Base-by-base conservation (phyloP, 2,888 invertebrate species). In the Ceramica pisi region DNA sequence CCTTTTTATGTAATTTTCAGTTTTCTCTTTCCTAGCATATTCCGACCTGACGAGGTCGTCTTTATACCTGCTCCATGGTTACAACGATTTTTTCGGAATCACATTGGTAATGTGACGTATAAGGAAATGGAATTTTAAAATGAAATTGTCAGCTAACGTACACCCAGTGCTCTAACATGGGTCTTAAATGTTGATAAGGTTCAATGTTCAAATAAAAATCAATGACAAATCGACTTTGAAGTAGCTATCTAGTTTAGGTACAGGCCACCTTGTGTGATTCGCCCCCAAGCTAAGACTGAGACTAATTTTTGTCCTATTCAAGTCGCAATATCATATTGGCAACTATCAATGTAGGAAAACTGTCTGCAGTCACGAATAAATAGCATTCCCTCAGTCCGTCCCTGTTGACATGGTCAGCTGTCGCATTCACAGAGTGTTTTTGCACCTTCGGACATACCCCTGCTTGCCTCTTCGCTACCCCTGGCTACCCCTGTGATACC, bases 361-460 rank as follows among this genome's bases (percentile, higher is more conserved):
- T 55, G n/a, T 50, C 26, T 19, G n/a, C 16, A 50, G 19, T n/a
- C 44, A 67, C 16, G 2, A 44, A 56, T 44, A 65, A 69, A 68
- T 46, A 59, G 51, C 14, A 59, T 74, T 75, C 72, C 76, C 87
- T 74, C 67, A 90, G 67, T 92, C 79, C 93, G 79, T 76, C 91
- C 86, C 92, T 91, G 91, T 85, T 77, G 71, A 80, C 82, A 84
- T 86, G 90, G 93, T 92, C 95, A 95, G 94, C 94, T 95, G 95
- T 90, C 93, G 89, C 90, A 92, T 92, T 94, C 95, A 91, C 95
- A 94, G 89, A 85, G 80, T 86, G 93, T 94, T 95, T 94, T 95
- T 94, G 92, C 91, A 91, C 91, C 89, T 90, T 82, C 86, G 80
- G 84, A 86, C 88, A 85, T 82, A 64, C 76, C 80, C 80, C 71